A percentile compares a stretch with the other conserved stretches of the same genome.
phyloP scores from a whole-genome alignment of 2,113 vertebrate genomes.

The Anguilla rostrata region DNA sequence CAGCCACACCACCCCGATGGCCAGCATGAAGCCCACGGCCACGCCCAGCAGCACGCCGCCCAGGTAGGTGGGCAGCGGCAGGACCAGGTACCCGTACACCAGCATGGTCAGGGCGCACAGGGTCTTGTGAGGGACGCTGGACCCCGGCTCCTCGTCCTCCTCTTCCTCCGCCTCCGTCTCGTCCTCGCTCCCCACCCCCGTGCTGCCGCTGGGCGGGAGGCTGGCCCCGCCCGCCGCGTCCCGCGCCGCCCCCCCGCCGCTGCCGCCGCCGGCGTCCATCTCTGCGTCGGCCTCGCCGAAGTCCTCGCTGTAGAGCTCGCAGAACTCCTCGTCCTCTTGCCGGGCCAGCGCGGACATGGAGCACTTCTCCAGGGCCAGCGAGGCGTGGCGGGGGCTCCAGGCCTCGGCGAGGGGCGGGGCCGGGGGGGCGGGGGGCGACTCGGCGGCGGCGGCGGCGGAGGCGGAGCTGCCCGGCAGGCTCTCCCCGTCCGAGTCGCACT shows the following conservation, averaged over 20 bases:
- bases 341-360: conserved; percentile 87
- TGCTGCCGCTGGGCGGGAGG: conserved; percentile 58
- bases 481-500: conserved; percentile 80
- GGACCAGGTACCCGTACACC: conserved; percentile 87
- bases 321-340: conserved; percentile 95
- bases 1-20: conserved; percentile 87
- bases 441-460: conserved; percentile 45
- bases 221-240: conserved; percentile 43
- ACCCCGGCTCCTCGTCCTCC: conserved; percentile 57
- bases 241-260: conserved; percentile 30
- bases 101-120: conserved; percentile 80
- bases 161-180: conserved; percentile 61
- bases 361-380: conserved; percentile 86
- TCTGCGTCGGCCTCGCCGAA: conserved; percentile 81
- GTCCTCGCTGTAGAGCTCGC: conserved; percentile 89
- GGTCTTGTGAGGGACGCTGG: conserved; percentile 76
- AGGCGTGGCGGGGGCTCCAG: conserved; percentile 58
- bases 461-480: conserved; percentile 63
- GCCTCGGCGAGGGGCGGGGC: neutral
- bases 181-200: conserved; percentile 70
- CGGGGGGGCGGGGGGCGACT: conserved; percentile 39
- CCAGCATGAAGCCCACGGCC: conserved; percentile 86
- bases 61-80: conserved; percentile 84
- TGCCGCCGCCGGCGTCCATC: conserved; percentile 56
- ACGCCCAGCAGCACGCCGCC: conserved; percentile 83